phyloP scores from a whole-genome alignment of 1,140 invertebrate genomes.

The Cotesia chilonis region DNA sequence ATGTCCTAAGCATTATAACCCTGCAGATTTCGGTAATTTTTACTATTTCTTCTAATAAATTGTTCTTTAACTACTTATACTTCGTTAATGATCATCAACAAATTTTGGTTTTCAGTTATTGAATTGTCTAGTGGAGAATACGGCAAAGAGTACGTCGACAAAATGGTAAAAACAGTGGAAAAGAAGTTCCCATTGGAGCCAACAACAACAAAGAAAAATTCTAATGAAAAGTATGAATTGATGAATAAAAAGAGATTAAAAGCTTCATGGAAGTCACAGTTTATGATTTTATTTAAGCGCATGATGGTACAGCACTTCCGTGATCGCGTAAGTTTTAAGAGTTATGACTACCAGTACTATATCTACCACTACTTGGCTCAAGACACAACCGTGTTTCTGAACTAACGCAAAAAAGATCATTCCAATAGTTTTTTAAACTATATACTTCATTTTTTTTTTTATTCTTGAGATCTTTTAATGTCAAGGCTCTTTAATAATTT shows the following conservation, averaged over 20 bases:
- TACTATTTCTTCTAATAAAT: neutral
- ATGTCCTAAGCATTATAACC: conserved; percentile 82
- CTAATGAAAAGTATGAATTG: neutral
- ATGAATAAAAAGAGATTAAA: neutral
- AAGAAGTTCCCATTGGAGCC: conserved; percentile 21
- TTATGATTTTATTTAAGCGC: conserved; percentile 9
- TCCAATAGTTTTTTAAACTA: too few relatives aligned
- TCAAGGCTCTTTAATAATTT: too few relatives aligned
- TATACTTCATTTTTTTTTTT: too few relatives aligned
- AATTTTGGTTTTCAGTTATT: too few relatives aligned
- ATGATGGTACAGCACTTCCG: conserved; percentile 34
- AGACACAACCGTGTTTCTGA: too few relatives aligned
- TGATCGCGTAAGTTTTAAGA: conserved; percentile 18
- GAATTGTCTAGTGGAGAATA: conserved; percentile 33
- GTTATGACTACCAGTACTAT: too few relatives aligned
- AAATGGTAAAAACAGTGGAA: conserved; percentile 26
- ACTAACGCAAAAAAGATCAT: too few relatives aligned
- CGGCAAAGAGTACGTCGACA: conserved; percentile 21
- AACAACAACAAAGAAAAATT: neutral
- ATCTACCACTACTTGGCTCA: too few relatives aligned
- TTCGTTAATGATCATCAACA: neutral
- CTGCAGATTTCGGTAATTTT: conserved; percentile 81
- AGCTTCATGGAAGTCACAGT: conserved; percentile 26
- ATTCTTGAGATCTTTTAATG: too few relatives aligned
- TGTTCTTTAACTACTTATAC: too few relatives aligned